Percentiles rank a stretch among this genome's conserved stretches.
Conservation (phyloP, 2,113 vertebrate genomes). For the Corythornis madagascariensis region DNA sequence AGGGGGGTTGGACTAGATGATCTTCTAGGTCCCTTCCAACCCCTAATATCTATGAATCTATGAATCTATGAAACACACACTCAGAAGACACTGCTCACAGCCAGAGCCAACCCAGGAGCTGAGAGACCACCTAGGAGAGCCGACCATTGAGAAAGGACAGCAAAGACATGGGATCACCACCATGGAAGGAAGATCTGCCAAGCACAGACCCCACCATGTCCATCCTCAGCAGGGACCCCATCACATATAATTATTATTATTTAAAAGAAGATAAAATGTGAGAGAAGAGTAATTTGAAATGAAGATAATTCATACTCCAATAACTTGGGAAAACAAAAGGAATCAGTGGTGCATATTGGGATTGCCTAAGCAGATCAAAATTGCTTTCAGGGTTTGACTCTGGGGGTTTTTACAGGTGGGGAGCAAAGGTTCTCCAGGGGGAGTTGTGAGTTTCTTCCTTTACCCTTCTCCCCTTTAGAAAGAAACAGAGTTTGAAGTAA, state of each 20-base stretch:
- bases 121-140: neutral
- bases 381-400: neutral
- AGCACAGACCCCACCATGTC: too few relatives aligned
- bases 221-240: neutral
- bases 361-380: neutral
- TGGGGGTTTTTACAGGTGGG: neutral
- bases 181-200: neutral
- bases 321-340: neutral
- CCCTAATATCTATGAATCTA: too few relatives aligned
- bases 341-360: accelerated
- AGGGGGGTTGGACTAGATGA: too few relatives aligned
- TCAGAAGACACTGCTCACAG: neutral
- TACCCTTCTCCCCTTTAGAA: neutral
- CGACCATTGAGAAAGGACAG: accelerated
- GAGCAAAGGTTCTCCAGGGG: neutral
- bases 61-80: too few relatives aligned
- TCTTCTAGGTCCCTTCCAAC: too few relatives aligned
- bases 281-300: neutral
- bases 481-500: neutral
- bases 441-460: neutral
- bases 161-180: neutral
- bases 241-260: neutral
- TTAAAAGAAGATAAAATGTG: neutral
- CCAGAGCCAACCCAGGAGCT: neutral
- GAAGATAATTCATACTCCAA: neutral